These are phyloP conservation scores for Chymomyza caudatula DNA, from an alignment of 2,888 invertebrate species.

Conservation along the genomic window DNA sequence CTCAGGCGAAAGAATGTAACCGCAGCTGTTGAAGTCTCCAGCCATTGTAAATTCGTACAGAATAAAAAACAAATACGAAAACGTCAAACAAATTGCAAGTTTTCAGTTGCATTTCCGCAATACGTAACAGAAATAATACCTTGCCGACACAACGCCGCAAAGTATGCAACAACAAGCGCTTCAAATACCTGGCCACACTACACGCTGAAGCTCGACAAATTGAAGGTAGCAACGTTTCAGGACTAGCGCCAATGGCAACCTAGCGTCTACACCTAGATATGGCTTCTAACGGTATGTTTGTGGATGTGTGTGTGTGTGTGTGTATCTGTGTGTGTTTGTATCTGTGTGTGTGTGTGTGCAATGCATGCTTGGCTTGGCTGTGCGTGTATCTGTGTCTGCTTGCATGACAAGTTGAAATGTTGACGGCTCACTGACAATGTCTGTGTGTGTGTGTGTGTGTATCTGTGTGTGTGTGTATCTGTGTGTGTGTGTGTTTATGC, in stretches of 20 bases:
- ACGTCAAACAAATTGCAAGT: slow-evolving; percentile 70
- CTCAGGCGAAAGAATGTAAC: not conserved
- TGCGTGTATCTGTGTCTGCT: slow-evolving; percentile 35
- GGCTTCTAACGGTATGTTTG: not conserved
- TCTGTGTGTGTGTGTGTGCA: slow-evolving; percentile 13
- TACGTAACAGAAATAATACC: slow-evolving; percentile 66
- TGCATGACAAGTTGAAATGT: slow-evolving; percentile 68
- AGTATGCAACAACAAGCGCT: not conserved
- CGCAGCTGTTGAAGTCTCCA: slow-evolving; percentile 63
- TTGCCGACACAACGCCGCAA: slow-evolving; percentile 18
- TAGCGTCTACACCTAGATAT: not conserved
- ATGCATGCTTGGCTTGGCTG: not conserved
- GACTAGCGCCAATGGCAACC: not conserved
- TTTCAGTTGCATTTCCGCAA: slow-evolving; percentile 71
- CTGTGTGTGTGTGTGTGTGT: slow-evolving; percentile 19
- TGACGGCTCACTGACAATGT: slow-evolving; percentile 64
- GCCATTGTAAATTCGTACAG: slow-evolving; percentile 62
- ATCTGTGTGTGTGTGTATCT: slow-evolving; percentile 10
- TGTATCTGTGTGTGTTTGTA: slow-evolving; percentile 43
- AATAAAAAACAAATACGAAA: slow-evolving; percentile 44
- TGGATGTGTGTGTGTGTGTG: not conserved
- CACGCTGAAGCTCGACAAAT: slow-evolving; percentile 57
- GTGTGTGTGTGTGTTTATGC: slow-evolving; percentile 11
- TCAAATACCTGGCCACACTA: slow-evolving; percentile 18
- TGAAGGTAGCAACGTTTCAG: slow-evolving; percentile 52